Evolutionary conservation across 1,140 invertebrate genomes (phyloP).

Genomic region (Euwallacea similis): DNA sequence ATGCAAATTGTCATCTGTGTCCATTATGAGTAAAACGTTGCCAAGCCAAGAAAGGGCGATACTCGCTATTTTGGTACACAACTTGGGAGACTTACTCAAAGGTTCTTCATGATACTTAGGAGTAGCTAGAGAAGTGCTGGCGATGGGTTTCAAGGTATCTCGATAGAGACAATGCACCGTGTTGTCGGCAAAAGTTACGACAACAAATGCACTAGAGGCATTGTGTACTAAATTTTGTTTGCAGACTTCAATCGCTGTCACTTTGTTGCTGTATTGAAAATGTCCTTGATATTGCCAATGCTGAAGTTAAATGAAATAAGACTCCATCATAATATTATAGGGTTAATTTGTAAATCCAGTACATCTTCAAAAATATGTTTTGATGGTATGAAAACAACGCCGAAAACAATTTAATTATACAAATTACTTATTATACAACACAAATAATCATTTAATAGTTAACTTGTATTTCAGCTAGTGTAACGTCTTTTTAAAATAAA

Average conservation of each 20-base stretch:
- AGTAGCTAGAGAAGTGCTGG: slow-evolving; percentile 57
- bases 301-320: slow-evolving; percentile 51
- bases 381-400: no score
- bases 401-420: no score
- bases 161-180: slow-evolving; percentile 74
- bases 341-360: no score
- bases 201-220: slow-evolving; percentile 65
- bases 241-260: slow-evolving; percentile 60
- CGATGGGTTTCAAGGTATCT: slow-evolving; percentile 72
- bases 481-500: neutral
- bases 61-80: slow-evolving; percentile 58
- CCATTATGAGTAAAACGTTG: slow-evolving; percentile 72
- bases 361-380: neutral
- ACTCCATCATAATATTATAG: no score
- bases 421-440: no score
- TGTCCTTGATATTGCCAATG: slow-evolving; percentile 70
- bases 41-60: slow-evolving; percentile 79
- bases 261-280: slow-evolving; percentile 58
- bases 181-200: slow-evolving; percentile 74
- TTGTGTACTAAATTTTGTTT: slow-evolving; percentile 65
- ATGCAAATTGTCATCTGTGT: slow-evolving; percentile 74
- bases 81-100: slow-evolving; percentile 55
- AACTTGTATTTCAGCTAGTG: neutral
- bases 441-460: no score
- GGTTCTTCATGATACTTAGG: slow-evolving; percentile 58